Percentiles rank a stretch among this genome's conserved stretches.
phyloP scores from a whole-genome alignment of 2,888 invertebrate genomes.

The Caenorhabditis virilis region DNA sequence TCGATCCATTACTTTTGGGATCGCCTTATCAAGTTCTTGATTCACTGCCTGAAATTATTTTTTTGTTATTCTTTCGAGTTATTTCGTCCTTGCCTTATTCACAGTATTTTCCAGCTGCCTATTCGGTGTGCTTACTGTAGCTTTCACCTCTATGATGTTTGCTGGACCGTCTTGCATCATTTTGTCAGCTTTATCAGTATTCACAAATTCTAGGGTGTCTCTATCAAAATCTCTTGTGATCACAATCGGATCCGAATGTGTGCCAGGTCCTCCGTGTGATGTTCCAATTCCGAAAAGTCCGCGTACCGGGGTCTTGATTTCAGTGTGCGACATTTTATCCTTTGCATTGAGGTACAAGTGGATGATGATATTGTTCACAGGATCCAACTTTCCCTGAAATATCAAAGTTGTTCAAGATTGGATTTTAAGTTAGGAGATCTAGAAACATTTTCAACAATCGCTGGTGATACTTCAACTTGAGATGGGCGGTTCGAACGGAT shows the following conservation, averaged over 20 bases:
- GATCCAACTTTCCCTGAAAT: slow-evolving; percentile 23
- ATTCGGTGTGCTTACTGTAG: slow-evolving; percentile 48
- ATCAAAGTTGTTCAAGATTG: slow-evolving; percentile 1
- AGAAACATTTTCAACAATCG: slow-evolving; percentile 21
- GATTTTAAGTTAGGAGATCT: neutral
- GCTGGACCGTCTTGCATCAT: slow-evolving; percentile 24
- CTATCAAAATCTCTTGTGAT: slow-evolving; percentile 49
- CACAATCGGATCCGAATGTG: slow-evolving; percentile 42
- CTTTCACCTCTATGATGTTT: slow-evolving; percentile 55
- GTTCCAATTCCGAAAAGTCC: slow-evolving; percentile 51
- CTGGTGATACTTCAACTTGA: slow-evolving; percentile 27
- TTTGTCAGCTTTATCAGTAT: slow-evolving; percentile 6
- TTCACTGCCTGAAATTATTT: slow-evolving; percentile 46
- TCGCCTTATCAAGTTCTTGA: slow-evolving; percentile 46
- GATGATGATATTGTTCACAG: slow-evolving; percentile 45
- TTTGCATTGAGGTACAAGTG: slow-evolving; percentile 45
- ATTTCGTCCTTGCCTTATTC: slow-evolving; percentile 41
- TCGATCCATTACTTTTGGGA: slow-evolving; percentile 49
- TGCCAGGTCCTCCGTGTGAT: slow-evolving; percentile 42
- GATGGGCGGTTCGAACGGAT: slow-evolving; percentile 7
- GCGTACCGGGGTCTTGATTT: slow-evolving; percentile 38
- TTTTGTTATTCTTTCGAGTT: too few species aligned
- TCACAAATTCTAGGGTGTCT: slow-evolving; percentile 45
- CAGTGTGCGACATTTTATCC: slow-evolving; percentile 29
- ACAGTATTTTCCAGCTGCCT: slow-evolving; percentile 35